phyloP scores from a whole-genome alignment of 2,113 vertebrate genomes.

The Carassius gibelio region DNA sequence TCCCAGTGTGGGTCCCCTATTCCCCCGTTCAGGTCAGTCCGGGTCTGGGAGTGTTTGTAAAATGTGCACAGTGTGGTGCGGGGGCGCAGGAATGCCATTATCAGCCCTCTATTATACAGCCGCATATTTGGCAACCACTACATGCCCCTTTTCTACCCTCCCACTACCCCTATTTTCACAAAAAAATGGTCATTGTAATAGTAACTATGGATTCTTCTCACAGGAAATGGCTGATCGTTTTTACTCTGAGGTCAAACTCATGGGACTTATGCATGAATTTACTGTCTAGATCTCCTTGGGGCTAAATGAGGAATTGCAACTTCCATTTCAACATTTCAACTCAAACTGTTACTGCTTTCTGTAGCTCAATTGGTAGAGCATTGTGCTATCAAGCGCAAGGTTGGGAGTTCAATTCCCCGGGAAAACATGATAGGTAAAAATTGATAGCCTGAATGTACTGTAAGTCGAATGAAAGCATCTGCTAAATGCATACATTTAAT shows the following conservation, averaged over 20 bases:
- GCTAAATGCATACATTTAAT: no score
- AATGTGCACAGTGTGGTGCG: background rate
- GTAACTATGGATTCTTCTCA: conserved; percentile 13
- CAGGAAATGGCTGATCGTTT: conserved; percentile 15
- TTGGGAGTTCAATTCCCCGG: no score
- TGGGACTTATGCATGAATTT: background rate
- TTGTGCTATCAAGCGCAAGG: no score
- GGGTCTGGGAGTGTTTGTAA: background rate
- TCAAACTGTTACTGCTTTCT: background rate
- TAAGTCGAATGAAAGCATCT: no score
- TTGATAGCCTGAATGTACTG: no score
- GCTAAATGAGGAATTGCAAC: background rate
- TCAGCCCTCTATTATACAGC: conserved; percentile 17
- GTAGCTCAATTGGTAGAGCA: no score
- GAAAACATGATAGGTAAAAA: no score
- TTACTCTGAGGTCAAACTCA: background rate
- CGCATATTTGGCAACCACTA: conserved; percentile 40
- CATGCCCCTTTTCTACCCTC: conserved; percentile 41
- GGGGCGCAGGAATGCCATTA: conserved; percentile 20
- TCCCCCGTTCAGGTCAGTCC: background rate
- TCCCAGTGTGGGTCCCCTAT: conserved; percentile 12
- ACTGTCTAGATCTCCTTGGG: background rate
- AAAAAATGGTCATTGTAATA: background rate
- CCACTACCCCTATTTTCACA: background rate
- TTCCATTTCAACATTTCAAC: background rate